Evolutionary conservation across 1,140 invertebrate genomes (phyloP), one percentile per base, ranked within the genome.

Genomic region (Agrypnia vestita): DNA sequence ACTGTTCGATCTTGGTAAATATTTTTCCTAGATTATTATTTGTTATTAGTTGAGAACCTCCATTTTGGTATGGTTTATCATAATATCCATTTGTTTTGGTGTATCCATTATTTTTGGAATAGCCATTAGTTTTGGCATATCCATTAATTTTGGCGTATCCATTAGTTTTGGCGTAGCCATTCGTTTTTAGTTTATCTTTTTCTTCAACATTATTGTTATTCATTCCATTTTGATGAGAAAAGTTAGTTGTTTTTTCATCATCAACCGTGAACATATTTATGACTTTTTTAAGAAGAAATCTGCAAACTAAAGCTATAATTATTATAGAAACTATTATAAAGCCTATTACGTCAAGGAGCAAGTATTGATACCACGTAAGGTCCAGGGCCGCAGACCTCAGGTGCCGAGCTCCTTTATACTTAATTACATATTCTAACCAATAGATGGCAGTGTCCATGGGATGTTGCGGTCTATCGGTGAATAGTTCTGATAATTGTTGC

Each of bases 341-440:
- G 17, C 47, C 82, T 76, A 90, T 86, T 4, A 93, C 91, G 85
- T 93, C 92, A 3, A 93, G 81, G 15, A 92, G 80, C 53, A 90
- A 88, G 84, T 91, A 92, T 82, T 92, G 87, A 84, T 90, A 91
- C 86, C 90, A 91, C n/a, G 87, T 86, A 75, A 92, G 86, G 0
- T 90, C 85, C 3, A 89, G 80, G 0, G 90, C 91, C 13, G 89
- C 87, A 3, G 90, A 89, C 61, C 86, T 85, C 82, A 93, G 85
- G 83, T 92, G 91, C 0, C 84, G 84, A 0, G 91, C 91, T 47
- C 92, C 92, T 55, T 89, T 88, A 80, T 93, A 88, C 12, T 90
- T 85, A 3, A 91, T 90, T 9, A 92, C 91, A 78, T 91, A 91
- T 79, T 92, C 91, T 19, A 90, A 87, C 91, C 91, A 92, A 79